Conservation (phyloP, 2,888 invertebrate species). For the Harpalus rubripes region DNA sequence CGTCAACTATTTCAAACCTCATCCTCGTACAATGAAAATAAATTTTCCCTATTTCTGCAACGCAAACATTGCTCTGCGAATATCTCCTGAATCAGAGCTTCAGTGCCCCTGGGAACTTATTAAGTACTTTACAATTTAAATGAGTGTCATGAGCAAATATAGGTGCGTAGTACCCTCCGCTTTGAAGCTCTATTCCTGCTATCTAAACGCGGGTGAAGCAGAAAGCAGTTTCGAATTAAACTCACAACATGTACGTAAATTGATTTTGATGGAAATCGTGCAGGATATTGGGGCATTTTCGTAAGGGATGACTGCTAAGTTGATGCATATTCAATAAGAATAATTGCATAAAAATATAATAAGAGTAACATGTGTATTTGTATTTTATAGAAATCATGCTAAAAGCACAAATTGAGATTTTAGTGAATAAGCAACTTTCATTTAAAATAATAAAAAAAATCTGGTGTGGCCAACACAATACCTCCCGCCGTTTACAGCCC, state of each 20-base stretch:
- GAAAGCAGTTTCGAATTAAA: constrained; percentile 21
- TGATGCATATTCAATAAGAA: too few species aligned
- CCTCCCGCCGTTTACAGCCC: too few species aligned
- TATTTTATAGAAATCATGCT: too few species aligned
- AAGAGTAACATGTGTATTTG: too few species aligned
- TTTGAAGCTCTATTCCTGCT: background rate
- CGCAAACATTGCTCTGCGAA: background rate
- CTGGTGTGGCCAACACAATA: too few species aligned
- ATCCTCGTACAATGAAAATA: background rate
- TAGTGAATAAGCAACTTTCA: too few species aligned
- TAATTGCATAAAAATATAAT: too few species aligned
- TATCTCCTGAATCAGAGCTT: background rate
- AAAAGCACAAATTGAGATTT: too few species aligned
- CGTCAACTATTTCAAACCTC: too few species aligned
- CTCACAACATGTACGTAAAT: constrained; percentile 35
- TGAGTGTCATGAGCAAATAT: constrained; percentile 58
- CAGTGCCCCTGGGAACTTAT: constrained; percentile 51
- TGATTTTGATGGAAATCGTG: constrained; percentile 41
- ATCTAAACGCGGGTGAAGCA: background rate
- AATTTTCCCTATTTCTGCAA: background rate
- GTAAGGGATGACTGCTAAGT: background rate
- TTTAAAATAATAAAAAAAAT: too few species aligned
- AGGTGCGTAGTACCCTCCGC: constrained; percentile 12
- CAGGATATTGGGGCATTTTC: constrained; percentile 18
- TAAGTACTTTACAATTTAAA: constrained; percentile 62